phyloP scores from a whole-genome alignment of 2,888 invertebrate genomes.

The Chironomus riparius region DNA sequence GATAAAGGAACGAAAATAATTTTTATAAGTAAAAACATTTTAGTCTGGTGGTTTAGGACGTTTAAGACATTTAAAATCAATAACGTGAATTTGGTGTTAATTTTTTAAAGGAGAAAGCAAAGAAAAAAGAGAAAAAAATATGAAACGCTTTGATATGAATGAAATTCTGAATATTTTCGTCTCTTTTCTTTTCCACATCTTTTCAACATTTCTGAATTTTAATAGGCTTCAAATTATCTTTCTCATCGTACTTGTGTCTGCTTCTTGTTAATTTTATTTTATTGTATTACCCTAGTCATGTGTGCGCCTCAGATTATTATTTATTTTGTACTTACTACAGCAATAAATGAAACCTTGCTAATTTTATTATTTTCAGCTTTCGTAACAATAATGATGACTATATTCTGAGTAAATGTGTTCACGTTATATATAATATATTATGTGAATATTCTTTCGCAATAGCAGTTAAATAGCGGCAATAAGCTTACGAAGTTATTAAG shows the following conservation, averaged over 20 bases:
- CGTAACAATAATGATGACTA: neutral
- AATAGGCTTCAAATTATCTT: no score
- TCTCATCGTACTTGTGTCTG: no score
- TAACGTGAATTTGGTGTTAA: no score
- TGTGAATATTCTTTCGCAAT: neutral
- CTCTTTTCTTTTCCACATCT: no score
- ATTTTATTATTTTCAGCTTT: neutral
- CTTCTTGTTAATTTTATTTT: no score
- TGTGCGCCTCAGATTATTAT: neutral
- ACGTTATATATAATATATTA: neutral
- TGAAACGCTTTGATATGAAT: no score
- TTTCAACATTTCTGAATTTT: no score
- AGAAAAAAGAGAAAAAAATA: no score
- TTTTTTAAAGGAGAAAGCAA: no score
- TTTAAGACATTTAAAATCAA: no score
- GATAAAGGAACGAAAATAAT: neutral
- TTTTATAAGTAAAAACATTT: neutral
- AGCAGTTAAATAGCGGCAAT: neutral
- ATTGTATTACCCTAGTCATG: no score
- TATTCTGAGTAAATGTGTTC: neutral
- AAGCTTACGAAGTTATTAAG: conserved; percentile 20
- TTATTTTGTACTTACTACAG: neutral
- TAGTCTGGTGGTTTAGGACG: neutral
- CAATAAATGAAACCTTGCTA: neutral
- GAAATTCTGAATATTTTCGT: no score